Base-by-base conservation (phyloP, 2,888 invertebrate genomes). In the Troides helena region DNA sequence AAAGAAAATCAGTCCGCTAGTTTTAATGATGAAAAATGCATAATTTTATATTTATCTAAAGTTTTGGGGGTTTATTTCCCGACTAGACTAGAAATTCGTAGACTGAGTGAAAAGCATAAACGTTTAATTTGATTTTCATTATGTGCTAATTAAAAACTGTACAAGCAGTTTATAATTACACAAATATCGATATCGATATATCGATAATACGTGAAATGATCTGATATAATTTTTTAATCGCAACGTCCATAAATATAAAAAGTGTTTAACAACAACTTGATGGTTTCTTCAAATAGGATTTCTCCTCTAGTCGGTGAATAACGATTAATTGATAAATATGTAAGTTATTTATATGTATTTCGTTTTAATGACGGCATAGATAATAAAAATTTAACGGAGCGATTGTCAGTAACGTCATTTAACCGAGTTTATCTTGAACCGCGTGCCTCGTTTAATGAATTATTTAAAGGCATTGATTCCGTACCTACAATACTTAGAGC, bases 1-100 rank as follows among this genome's bases (percentile, higher is more conserved):
- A 85, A 77, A 81, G 78, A 83, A 82, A 86, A 86, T 83, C 91
- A 90, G 92, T 91, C 90, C 90, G 92, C 84, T 92, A 91, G 91
- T 77, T 84, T 77, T 79, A 85, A 78, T 76, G 70, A 74, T 76
- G 74, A 75, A 85, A 85, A 82, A 83, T 77, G 82, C 81, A 84
- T 83, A 84, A 87, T 85, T 85, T 86, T 86, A 87, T 86, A 85
- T 84, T 82, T 80, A 82, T 80, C 76, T 78, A 76, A 74, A 74
- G 77, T 73, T 76, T 57, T 80, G 73, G 79, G 76, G 78, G 18
- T 2, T 50, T 76, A 67, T 81, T 83, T 80, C 80, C 80, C 81
- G 81, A 82, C 74, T 78, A 77, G 76, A 80, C 76, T 74, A 73
- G 71, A 74, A 64, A 57, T 18, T 21, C n/a, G 21, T 57, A 21